Conservation (phyloP, 2,797 vertebrate species). For the Linurgus olivaceus region DNA sequence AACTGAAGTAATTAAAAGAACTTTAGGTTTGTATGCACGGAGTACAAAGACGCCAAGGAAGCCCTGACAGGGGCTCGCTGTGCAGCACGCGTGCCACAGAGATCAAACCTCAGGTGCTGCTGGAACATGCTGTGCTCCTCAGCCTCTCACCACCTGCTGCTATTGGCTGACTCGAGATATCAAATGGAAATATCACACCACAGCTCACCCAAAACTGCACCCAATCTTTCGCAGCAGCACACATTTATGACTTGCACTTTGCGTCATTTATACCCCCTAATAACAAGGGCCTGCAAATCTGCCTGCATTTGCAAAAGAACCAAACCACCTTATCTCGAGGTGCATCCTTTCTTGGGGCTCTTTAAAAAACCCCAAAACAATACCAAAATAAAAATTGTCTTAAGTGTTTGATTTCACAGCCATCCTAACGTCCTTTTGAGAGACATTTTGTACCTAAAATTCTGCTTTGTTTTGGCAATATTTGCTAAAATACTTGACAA, state of each 20-base stretch:
- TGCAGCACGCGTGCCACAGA: neutral
- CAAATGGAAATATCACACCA: conserved; percentile 68
- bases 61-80: neutral
- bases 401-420: neutral
- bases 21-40: neutral
- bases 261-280: conserved; percentile 35
- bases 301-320: conserved; percentile 22
- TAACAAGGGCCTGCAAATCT: conserved; percentile 25
- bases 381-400: neutral
- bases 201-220: conserved; percentile 55
- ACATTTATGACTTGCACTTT: conserved; percentile 30
- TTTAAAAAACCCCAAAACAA: neutral
- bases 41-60: neutral
- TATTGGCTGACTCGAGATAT: conserved; percentile 60
- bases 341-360: neutral
- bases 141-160: conserved; percentile 15
- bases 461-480: neutral
- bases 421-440: neutral
- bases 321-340: neutral
- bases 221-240: conserved; percentile 23
- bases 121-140: conserved; percentile 55
- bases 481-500: neutral
- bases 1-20: neutral
- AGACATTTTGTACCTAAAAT: neutral
- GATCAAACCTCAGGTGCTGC: conserved; percentile 54